These are phyloP conservation scores for Taurulus bubalis DNA, from an alignment of 2,113 vertebrate genomes.

Conservation along the genomic window DNA sequence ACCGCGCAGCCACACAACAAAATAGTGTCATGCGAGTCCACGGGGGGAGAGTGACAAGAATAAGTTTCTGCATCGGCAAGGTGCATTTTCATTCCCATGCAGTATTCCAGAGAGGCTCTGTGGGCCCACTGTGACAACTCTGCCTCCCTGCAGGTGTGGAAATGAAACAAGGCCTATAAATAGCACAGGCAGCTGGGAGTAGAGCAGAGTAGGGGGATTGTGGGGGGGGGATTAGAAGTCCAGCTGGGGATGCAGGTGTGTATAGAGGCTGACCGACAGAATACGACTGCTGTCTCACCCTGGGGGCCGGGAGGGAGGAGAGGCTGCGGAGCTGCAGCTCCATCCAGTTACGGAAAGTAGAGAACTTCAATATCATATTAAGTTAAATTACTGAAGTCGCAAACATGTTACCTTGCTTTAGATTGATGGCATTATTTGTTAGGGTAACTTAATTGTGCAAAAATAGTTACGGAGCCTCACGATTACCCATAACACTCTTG, in stretches of 20 bases:
- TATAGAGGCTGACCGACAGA: slow-evolving; percentile 76
- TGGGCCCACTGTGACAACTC: slow-evolving; percentile 79
- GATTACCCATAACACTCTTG: neutral
- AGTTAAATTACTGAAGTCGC: neutral
- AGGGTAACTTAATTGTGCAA: neutral
- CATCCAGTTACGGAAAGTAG: slow-evolving; percentile 39
- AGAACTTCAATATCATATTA: neutral
- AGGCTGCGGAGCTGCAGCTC: slow-evolving; percentile 19
- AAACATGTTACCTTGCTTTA: neutral
- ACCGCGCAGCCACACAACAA: slow-evolving; percentile 65
- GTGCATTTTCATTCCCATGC: slow-evolving; percentile 83
- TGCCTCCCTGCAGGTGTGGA: slow-evolving; percentile 89
- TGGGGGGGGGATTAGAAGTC: slow-evolving; percentile 51
- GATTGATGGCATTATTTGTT: neutral
- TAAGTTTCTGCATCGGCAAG: slow-evolving; percentile 83
- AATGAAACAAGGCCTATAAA: slow-evolving; percentile 93
- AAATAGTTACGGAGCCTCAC: neutral
- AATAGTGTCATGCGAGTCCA: slow-evolving; percentile 60
- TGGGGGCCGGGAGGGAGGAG: slow-evolving; percentile 51
- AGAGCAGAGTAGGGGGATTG: slow-evolving; percentile 67
- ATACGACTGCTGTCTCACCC: slow-evolving; percentile 73
- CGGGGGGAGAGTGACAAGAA: slow-evolving; percentile 77
- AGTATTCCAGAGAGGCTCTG: slow-evolving; percentile 80
- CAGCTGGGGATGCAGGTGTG: slow-evolving; percentile 86
- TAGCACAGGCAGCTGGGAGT: slow-evolving; percentile 90